phyloP scores from a whole-genome alignment of 2,113 vertebrate species.

The Nansenia antarctica region DNA sequence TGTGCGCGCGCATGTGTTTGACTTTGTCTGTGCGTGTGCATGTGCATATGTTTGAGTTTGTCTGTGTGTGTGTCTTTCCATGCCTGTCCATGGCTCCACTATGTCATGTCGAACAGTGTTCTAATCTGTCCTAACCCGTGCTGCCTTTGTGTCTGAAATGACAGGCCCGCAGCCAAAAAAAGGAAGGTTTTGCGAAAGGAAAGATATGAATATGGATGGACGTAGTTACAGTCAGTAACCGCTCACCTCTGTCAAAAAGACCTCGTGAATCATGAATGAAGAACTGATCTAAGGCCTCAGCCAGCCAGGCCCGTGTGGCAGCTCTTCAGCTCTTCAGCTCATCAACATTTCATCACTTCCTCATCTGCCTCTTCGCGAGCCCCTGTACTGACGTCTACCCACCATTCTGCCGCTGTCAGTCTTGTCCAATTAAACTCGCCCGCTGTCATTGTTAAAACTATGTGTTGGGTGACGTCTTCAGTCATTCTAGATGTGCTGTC shows the following conservation, averaged over 20 bases:
- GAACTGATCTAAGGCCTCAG: neutral
- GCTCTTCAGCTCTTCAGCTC: neutral
- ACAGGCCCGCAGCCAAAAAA: too few relatives aligned
- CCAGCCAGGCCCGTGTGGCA: neutral
- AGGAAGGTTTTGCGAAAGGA: neutral
- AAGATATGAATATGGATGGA: neutral
- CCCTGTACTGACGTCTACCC: neutral
- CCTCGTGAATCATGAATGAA: neutral
- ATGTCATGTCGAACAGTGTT: too few relatives aligned
- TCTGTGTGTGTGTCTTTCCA: neutral
- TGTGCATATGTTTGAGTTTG: too few relatives aligned
- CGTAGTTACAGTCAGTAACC: too few relatives aligned
- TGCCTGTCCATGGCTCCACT: neutral
- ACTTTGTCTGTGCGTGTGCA: too few relatives aligned
- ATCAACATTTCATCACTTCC: constrained; percentile 11
- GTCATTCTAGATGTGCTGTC: too few relatives aligned
- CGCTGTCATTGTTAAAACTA: neutral
- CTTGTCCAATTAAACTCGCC: neutral
- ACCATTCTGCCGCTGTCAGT: neutral
- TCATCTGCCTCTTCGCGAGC: constrained; percentile 3
- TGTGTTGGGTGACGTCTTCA: neutral
- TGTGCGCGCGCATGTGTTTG: too few relatives aligned
- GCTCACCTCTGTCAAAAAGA: neutral
- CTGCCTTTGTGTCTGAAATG: too few relatives aligned
- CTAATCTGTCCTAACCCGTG: too few relatives aligned